Base-by-base conservation (phyloP, 1,140 invertebrate genomes). In the Achroia grisella region DNA sequence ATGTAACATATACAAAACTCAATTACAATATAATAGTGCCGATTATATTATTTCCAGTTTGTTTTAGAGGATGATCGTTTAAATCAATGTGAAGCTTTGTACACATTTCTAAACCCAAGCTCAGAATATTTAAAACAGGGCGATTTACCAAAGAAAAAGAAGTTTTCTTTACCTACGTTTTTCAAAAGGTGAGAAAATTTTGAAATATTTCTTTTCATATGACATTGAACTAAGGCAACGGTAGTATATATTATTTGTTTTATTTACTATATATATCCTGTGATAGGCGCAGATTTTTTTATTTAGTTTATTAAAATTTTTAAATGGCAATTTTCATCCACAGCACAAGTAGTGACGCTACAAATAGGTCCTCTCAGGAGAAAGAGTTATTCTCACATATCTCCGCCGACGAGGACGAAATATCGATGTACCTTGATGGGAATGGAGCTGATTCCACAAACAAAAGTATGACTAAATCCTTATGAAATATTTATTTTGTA, bases 31-130 rank as follows among this genome's bases (percentile, higher is more conserved):
- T 37, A 23, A 23, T 23, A 23, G 17, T 23, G 17, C 17, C 17
- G 17, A 23, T 35, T 47, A 34, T 45, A 51, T 62, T 67, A 61
- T 62, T 87, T 85, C 52, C 60, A 95, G 94, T 93, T 92, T 70
- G 91, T 97, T 44, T 87, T 96, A 68, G 93, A 94, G 80, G 94
- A 97, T 72, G 94, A 96, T 39, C 88, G 91, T 54, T 84, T 97
- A 43, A 94, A 94, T 84, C 93, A 95, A 85, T 94, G 94, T 73
- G 95, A 97, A 83, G 93, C 94, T 27, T 86, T 97, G 41, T 97
- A 96, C 74, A 91, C 92, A 47, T 97, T 97, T 79, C 88, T 97
- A 3, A 95, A 94, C 75, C 95, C 95, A 4, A 95, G 93, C 70
- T 95, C 94, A 0, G 94, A 96, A 65, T 93, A 94, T 71, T 85